Evolutionary conservation across 2,797 vertebrate species (phyloP).

Genomic region (Sus cebifrons): DNA sequence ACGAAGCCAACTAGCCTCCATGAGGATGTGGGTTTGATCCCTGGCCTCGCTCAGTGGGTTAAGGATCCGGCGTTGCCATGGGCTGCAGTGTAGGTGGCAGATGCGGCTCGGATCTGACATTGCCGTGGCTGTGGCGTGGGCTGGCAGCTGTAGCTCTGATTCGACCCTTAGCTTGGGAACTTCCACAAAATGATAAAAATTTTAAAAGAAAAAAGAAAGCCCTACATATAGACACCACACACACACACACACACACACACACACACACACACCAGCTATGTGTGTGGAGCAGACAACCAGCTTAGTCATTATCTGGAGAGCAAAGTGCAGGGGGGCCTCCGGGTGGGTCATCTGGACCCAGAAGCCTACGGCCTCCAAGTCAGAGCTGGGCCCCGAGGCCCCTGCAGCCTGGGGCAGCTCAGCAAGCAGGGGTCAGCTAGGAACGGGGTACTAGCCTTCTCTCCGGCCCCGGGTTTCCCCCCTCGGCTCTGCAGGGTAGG

Average conservation of each 20-base stretch:
- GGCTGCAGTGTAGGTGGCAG: too few relatives aligned
- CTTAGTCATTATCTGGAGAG: background rate
- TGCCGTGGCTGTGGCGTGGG: too few relatives aligned
- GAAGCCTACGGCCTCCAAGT: background rate
- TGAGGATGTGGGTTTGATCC: too few relatives aligned
- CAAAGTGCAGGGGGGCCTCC: background rate
- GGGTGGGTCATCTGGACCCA: background rate
- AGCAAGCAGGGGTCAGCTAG: background rate
- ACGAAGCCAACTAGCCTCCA: too few relatives aligned
- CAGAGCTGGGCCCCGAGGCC: background rate
- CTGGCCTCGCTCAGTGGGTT: too few relatives aligned
- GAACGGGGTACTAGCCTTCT: background rate
- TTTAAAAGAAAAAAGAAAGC: background rate
- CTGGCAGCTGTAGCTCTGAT: too few relatives aligned
- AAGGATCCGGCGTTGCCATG: too few relatives aligned
- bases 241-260: background rate
- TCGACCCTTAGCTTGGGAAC: too few relatives aligned
- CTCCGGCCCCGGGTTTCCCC: background rate
- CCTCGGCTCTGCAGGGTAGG: background rate
- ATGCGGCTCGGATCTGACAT: too few relatives aligned
- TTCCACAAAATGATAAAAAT: too few relatives aligned
- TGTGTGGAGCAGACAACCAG: background rate
- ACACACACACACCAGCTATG: background rate
- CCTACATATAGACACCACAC: too few relatives aligned
- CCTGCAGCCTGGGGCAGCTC: background rate